phyloP scores from a whole-genome alignment of 2,113 vertebrate genomes.

The Perca flavescens region DNA sequence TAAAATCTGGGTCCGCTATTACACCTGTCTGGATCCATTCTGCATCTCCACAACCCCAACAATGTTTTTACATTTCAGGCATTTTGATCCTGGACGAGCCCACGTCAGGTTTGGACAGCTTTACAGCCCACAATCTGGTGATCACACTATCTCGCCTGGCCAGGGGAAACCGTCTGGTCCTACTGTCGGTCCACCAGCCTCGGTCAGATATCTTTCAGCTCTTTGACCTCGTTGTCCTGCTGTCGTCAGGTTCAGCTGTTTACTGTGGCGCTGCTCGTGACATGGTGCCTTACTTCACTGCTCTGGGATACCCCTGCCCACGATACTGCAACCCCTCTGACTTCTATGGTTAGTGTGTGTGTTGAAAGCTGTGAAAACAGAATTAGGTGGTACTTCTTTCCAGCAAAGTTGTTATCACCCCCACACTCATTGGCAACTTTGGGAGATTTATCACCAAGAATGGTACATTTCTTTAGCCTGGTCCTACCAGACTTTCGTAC shows the following conservation, averaged over 20 bases:
- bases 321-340: constrained; percentile 96
- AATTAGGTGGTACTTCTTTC: background rate
- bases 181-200: constrained; percentile 95
- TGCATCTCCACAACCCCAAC: background rate
- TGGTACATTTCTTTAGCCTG: background rate
- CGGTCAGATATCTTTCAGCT: constrained; percentile 96
- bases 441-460: background rate
- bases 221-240: constrained; percentile 94
- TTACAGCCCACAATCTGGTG: constrained; percentile 96
- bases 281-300: constrained; percentile 94
- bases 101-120: constrained; percentile 97
- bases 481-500: no score
- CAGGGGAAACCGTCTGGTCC: constrained; percentile 92
- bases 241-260: constrained; percentile 90
- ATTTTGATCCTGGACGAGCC: constrained; percentile 97
- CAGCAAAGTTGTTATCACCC: background rate
- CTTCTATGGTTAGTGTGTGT: constrained; percentile 89
- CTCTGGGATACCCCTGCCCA: constrained; percentile 91
- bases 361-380: background rate
- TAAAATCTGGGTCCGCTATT: background rate
- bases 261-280: constrained; percentile 91
- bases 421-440: background rate
- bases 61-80: constrained; percentile 79
- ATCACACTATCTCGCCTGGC: constrained; percentile 93
- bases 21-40: background rate